phyloP scores from a whole-genome alignment of 2,113 vertebrate species.

The Myiopsitta monachus region DNA sequence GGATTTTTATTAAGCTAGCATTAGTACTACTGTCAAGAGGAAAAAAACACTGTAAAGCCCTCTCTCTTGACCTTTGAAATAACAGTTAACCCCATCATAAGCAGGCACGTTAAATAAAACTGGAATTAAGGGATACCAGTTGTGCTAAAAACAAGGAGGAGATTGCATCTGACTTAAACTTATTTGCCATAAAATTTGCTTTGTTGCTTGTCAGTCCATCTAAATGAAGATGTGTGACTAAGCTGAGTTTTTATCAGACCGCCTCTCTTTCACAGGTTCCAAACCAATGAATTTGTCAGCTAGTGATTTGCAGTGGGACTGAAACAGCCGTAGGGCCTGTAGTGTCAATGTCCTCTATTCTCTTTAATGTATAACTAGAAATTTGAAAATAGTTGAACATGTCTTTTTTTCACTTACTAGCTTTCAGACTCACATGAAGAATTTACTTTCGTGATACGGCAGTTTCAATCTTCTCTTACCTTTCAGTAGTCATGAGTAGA shows the following conservation, averaged over 20 bases:
- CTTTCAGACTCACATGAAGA: not conserved
- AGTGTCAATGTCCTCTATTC: not conserved
- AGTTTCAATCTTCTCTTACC: not conserved
- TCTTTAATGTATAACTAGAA: not conserved
- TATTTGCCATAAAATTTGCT: slow-evolving; percentile 12
- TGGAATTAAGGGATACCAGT: not conserved
- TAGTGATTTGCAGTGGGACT: not conserved
- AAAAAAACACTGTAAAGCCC: not conserved
- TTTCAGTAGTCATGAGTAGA: not conserved
- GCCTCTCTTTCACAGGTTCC: not conserved
- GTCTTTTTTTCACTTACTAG: not conserved
- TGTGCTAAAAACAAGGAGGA: not conserved
- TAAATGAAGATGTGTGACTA: not conserved
- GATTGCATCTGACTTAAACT: not conserved
- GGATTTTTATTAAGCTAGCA: slow-evolving; percentile 28
- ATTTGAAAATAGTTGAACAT: not conserved
- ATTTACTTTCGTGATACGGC: not conserved
- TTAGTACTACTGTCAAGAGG: not conserved
- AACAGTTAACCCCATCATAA: not conserved
- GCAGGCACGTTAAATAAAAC: not conserved
- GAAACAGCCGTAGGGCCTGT: not conserved
- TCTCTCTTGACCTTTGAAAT: not conserved
- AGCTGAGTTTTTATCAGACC: not conserved
- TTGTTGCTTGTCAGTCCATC: not conserved
- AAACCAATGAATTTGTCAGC: slow-evolving; percentile 25